Percentiles rank a stretch among this genome's conserved stretches.
Evolutionary conservation across 2,888 invertebrate species (phyloP).

Genomic region (Cryptocephalus moraei): DNA sequence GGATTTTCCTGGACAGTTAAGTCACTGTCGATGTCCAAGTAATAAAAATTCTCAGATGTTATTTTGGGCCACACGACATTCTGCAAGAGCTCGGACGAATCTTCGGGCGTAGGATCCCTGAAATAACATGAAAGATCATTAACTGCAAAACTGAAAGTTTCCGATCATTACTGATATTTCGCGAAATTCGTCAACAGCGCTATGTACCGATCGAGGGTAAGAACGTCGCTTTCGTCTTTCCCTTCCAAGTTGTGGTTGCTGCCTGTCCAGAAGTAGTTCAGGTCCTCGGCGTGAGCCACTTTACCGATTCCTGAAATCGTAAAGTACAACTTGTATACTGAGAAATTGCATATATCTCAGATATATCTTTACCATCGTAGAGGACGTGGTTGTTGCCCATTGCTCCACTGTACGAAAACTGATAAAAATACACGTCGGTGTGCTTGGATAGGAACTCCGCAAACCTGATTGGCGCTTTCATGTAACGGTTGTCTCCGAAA

Average conservation of each 20-base stretch:
- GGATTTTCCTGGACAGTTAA: constrained; percentile 6
- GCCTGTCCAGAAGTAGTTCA: constrained; percentile 15
- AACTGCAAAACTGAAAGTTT: too few species aligned
- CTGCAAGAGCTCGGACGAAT: constrained; percentile 3
- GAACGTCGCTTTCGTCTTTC: constrained; percentile 5
- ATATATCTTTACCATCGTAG: not conserved
- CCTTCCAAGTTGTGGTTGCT: constrained; percentile 1
- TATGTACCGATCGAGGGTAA: constrained; percentile 5
- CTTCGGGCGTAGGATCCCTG: constrained; percentile 11
- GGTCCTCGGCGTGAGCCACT: constrained; percentile 19
- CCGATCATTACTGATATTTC: constrained; percentile 6
- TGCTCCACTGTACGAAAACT: constrained; percentile 12
- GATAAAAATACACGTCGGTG: constrained; percentile 13
- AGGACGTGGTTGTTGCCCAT: constrained; percentile 3
- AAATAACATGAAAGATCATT: not conserved
- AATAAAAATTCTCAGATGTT: constrained; percentile 1
- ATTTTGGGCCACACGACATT: constrained; percentile 7
- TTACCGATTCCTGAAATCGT: constrained; percentile 4
- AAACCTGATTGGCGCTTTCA: constrained; percentile 10
- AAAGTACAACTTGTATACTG: too few species aligned
- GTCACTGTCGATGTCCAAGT: constrained; percentile 7
- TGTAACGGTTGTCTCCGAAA: constrained; percentile 13
- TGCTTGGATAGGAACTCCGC: constrained; percentile 13
- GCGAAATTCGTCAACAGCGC: constrained; percentile 8
- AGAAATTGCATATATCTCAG: too few species aligned